phyloP scores from a whole-genome alignment of 2,113 vertebrate species.

The Aegotheles bennettii region DNA sequence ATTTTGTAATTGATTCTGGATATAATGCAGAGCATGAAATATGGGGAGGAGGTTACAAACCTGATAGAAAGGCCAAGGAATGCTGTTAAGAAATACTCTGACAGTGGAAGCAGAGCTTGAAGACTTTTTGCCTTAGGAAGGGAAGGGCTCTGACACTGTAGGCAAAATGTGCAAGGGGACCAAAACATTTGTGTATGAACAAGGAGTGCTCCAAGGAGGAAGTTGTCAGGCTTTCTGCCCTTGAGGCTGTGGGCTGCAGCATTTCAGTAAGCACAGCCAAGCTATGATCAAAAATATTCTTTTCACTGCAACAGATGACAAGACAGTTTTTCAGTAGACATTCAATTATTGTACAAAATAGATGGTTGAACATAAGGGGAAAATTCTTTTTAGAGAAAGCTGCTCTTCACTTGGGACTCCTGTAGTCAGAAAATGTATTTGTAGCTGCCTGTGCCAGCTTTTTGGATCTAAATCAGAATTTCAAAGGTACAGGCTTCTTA shows the following conservation, averaged over 20 bases:
- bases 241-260: not conserved
- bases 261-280: not conserved
- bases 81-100: not conserved
- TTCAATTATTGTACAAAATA: slow-evolving; percentile 14
- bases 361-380: not conserved
- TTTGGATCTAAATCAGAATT: not conserved
- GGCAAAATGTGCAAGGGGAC: not conserved
- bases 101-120: not conserved
- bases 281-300: not conserved
- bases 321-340: not conserved
- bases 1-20: not conserved
- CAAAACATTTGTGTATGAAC: not conserved
- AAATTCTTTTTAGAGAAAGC: slow-evolving; percentile 2
- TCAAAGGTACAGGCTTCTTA: not conserved
- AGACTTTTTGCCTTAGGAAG: not conserved
- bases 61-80: not conserved
- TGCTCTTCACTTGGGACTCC: not conserved
- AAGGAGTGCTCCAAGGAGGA: not conserved
- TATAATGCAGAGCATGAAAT: not conserved
- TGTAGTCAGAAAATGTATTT: not conserved
- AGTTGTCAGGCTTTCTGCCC: not conserved
- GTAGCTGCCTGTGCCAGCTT: not conserved
- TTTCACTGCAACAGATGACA: slow-evolving; percentile 14
- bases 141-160: not conserved
- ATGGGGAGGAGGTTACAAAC: not conserved